Base-by-base conservation (phyloP, 2,888 invertebrate species). In the Cheilosia impressa region DNA sequence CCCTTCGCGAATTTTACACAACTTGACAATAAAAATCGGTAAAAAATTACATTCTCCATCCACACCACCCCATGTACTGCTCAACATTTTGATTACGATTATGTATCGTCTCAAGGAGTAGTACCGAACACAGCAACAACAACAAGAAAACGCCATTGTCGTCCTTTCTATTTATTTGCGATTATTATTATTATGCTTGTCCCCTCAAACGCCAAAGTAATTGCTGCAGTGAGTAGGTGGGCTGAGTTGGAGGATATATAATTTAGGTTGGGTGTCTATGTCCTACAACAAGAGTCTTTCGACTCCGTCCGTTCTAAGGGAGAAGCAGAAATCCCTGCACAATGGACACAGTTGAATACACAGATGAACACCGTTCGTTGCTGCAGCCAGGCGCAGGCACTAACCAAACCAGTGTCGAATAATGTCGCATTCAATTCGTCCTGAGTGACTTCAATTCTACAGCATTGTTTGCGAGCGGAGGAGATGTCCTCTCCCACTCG, bases 371-470 rank as follows among this genome's bases (percentile, higher is more conserved):
- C 24, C 43, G n/a, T 43, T 19, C 43, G n/a, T 43, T 45, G 62
- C 63, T 52, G 52, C 43, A 31, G 24, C 15, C 50, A 63, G 19
- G 19, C 10, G 34, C 50, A 63, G 15, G 13, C n/a, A 41, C 55
- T 17, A 62, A 24, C 31, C 6, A 47, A 38, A 17, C 53, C 84
- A 63, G 85, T 85, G 85, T 80, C 84, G 84, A 85, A 85, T 80
- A 80, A 80, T 91, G 91, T 91, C 91, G 90, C 90, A 89, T 90
- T 91, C 89, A 89, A 90, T 91, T 91, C 91, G 88, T 90, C 89
- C 90, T 90, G 91, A 91, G 89, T 91, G 91, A 91, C 89, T 91
- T 91, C 91, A 91, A 91, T 91, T 72, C 52, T 27, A 45, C 27
- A 45, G 41, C 50, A 73, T 78, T 78, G 72, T 72, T 65, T 80